phyloP scores from a whole-genome alignment of 92 coral and sea anemone genomes.

The Metridium senile region DNA sequence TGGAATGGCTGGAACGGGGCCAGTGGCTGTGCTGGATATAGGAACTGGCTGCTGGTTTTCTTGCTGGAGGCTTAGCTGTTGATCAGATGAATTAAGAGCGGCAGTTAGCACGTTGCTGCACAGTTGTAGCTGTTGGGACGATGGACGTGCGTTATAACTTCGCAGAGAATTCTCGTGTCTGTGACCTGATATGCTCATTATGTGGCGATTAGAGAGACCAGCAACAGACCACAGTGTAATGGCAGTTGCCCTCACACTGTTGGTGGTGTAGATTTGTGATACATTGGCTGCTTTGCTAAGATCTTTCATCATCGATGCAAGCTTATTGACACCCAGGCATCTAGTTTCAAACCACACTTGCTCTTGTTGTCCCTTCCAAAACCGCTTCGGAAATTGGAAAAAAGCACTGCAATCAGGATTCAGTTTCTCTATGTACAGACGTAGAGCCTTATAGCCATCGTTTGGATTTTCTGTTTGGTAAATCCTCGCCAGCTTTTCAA shows the following conservation, averaged over 20 bases:
- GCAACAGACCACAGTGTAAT: conserved; percentile 48
- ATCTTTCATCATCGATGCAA: conserved; percentile 15
- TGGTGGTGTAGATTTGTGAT: conserved; percentile 40
- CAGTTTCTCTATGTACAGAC: conserved; percentile 13
- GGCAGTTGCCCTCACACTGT: conserved; percentile 50
- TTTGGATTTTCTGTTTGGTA: conserved; percentile 33
- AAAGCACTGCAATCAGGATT: conserved; percentile 19
- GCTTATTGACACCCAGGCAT: conserved; percentile 28
- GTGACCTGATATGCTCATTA: conserved; percentile 60
- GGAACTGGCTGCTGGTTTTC: not conserved
- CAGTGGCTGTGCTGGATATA: no score
- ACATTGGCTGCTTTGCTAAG: conserved; percentile 13
- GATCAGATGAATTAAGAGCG: conserved; percentile 17
- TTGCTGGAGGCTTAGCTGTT: not conserved
- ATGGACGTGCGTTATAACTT: conserved; percentile 53
- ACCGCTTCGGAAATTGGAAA: conserved; percentile 28
- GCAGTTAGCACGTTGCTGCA: conserved; percentile 54
- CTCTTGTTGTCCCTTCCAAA: conserved; percentile 28
- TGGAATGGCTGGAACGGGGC: no score
- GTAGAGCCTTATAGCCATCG: conserved; percentile 34
- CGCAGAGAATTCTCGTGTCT: conserved; percentile 48
- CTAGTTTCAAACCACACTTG: conserved; percentile 41
- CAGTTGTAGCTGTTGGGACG: conserved; percentile 47
- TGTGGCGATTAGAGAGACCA: conserved; percentile 51
- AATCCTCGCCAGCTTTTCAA: conserved; percentile 39